phyloP scores from a whole-genome alignment of 1,140 invertebrate species.

The Oryctes rhinoceros region DNA sequence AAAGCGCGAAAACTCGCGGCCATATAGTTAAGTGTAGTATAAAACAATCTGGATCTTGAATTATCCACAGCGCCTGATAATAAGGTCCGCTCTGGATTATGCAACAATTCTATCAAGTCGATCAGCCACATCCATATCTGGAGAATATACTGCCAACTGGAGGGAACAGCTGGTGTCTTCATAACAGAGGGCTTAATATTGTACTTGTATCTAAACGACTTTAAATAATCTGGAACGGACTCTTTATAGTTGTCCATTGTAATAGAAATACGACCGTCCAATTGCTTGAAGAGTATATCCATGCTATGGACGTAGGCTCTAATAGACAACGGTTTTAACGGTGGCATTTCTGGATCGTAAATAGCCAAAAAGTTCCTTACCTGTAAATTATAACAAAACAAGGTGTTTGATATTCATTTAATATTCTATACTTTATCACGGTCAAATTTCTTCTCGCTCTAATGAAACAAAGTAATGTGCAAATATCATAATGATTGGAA shows the following conservation, averaged over 20 bases:
- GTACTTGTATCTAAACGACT: not conserved
- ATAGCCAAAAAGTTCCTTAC: not conserved
- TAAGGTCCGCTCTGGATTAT: not conserved
- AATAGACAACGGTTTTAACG: conserved; percentile 24
- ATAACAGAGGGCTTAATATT: conserved; percentile 27
- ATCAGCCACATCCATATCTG: conserved; percentile 23
- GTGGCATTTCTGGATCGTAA: conserved; percentile 21
- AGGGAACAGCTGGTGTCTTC: conserved; percentile 14
- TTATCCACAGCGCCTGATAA: not conserved
- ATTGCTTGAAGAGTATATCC: conserved; percentile 20
- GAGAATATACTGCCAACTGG: conserved; percentile 22
- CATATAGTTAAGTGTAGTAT: not conserved
- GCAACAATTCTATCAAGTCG: conserved; percentile 3
- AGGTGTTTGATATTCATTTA: no score
- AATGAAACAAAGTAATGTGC: no score
- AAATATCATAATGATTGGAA: no score
- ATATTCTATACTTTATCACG: no score
- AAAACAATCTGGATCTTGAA: not conserved
- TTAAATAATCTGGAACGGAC: not conserved
- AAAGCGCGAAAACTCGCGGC: not conserved
- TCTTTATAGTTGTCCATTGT: conserved; percentile 25
- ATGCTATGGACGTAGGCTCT: not conserved
- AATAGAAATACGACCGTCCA: conserved; percentile 2
- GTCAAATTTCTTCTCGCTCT: no score
- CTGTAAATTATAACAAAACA: not conserved